Base-by-base conservation (phyloP, 1,140 invertebrate genomes). In the Babylonia areolata region DNA sequence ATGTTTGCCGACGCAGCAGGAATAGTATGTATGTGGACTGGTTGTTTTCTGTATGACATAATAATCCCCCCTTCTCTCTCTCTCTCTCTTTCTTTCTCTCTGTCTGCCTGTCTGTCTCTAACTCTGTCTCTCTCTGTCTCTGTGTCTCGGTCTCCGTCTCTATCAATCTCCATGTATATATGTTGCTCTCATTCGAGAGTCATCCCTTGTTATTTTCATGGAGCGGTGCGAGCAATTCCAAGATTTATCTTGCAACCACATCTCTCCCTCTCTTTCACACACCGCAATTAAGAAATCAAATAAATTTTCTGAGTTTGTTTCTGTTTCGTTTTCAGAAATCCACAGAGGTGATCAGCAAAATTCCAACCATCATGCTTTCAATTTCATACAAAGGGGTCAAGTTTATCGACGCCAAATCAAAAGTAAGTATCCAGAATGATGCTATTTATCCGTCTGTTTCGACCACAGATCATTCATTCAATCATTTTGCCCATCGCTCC, bases 321-420 rank as follows among this genome's bases (percentile, higher is more conserved):
- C 86, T 89, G 90, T 85, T n/a, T 87, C 75, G 80, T 87, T 92
- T 91, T 51, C 90, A 94, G 94, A 94, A 94, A 91, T 93, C 93
- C 35, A 88, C 92, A 28, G 92, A 93, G 77, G 94, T 97, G 88
- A 97, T 98, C 37, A 96, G 95, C 37, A 94, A 94, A 89, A 93
- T 95, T 80, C 94, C 95, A 80, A 94, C 93, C 82, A 94, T 95
- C 33, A 94, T 96, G 86, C 95, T 98, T 81, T 97, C 97, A 6
- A 98, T 99, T 90, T 98, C 97, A 28, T 97, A 97, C 93, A 95
- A 96, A 85, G 98, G 98, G 28, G 97, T 99, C 46, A 97, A 98
- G 93, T 98, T 99, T 93, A 96, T 98, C 37, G 97, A 98, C 93
- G 96, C 96, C 54, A 95, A 96, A 73, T 97, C 96, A 31, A 96